These are phyloP conservation scores for Ostrea edulis DNA, from an alignment of 1,140 invertebrate genomes.

Conservation along the genomic window DNA sequence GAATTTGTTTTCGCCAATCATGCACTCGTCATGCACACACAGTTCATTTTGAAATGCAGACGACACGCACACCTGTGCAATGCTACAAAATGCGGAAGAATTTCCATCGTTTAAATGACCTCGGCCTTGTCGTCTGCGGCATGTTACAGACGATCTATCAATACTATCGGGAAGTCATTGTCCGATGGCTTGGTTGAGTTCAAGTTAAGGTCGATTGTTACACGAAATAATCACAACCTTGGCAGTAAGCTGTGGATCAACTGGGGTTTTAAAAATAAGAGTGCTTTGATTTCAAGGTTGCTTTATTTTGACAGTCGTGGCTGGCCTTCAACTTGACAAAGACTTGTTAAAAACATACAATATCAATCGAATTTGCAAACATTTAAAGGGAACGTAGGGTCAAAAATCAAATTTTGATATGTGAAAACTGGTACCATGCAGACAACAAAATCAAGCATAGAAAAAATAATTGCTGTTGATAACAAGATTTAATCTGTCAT, in stretches of 20 bases:
- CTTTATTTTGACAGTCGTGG: background rate
- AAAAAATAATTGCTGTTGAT: too few species aligned
- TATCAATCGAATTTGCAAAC: too few species aligned
- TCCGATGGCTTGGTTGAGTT: background rate
- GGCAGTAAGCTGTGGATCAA: background rate
- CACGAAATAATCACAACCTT: background rate
- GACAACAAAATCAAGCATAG: too few species aligned
- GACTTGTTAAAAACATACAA: too few species aligned
- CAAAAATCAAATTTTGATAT: too few species aligned
- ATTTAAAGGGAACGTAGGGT: too few species aligned
- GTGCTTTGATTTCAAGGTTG: background rate
- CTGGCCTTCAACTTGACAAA: background rate
- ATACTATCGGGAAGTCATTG: background rate
- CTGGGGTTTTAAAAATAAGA: background rate
- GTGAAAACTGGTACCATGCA: too few species aligned
- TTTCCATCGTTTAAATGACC: background rate
- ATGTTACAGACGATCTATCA: background rate
- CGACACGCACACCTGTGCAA: background rate
- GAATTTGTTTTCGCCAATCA: background rate
- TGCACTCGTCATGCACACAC: background rate
- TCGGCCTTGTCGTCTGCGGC: background rate
- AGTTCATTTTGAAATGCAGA: background rate
- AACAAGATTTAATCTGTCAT: too few species aligned
- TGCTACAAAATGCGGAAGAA: background rate
- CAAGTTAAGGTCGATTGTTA: background rate